Conservation (phyloP, 2,888 invertebrate genomes). For the Ophion ventricosus region DNA sequence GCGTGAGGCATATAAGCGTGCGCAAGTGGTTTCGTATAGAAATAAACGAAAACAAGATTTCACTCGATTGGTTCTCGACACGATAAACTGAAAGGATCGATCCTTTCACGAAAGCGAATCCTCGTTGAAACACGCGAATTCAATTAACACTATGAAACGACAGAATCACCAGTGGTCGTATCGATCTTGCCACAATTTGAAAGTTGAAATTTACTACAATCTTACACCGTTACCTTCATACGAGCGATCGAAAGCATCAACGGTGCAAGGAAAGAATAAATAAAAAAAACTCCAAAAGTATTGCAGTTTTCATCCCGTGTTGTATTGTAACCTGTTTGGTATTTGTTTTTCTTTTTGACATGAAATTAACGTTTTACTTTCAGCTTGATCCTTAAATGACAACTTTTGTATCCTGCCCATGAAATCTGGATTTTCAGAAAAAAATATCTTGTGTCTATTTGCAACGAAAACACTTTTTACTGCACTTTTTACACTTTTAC, state of each 20-base stretch:
- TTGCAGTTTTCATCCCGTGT: neutral
- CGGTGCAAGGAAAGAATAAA: neutral
- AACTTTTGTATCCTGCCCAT: no score
- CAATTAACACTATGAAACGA: conserved; percentile 66
- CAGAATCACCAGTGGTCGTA: conserved; percentile 41
- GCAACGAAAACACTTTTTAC: no score
- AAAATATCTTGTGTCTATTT: no score
- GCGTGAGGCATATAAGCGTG: conserved; percentile 51
- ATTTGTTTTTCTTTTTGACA: neutral
- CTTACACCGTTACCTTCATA: conserved; percentile 13
- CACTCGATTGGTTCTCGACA: conserved; percentile 50
- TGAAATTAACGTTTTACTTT: neutral
- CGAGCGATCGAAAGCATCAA: conserved; percentile 8
- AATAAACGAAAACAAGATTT: conserved; percentile 63
- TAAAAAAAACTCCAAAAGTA: neutral
- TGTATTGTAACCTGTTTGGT: neutral
- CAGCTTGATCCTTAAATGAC: neutral
- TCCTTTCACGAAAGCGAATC: conserved; percentile 58
- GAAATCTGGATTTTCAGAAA: no score
- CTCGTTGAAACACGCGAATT: conserved; percentile 70
- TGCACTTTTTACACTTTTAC: no score
- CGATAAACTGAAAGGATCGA: conserved; percentile 66
- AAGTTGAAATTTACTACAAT: conserved; percentile 37
- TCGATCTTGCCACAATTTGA: conserved; percentile 49
- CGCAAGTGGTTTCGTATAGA: conserved; percentile 53